Conservation (phyloP, 2,797 vertebrate species). For the Rachycentron canadum region DNA sequence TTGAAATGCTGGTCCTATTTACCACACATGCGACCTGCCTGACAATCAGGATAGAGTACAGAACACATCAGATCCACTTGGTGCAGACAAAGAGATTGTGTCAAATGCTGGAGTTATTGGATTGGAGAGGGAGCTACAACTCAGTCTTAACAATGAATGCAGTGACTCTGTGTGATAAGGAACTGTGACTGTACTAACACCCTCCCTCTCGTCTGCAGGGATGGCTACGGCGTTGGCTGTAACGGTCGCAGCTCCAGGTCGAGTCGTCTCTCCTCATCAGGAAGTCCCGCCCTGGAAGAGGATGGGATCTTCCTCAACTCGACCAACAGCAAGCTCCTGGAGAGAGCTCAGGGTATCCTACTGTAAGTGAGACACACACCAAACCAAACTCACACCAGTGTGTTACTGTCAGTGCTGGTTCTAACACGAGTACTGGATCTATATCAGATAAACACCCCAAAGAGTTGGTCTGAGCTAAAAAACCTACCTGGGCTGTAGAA, state of each 20-base stretch:
- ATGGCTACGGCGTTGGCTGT: conserved; percentile 84
- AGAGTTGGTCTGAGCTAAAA: no score
- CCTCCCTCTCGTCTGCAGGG: conserved; percentile 50
- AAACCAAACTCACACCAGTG: no score
- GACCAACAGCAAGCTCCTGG: conserved; percentile 94
- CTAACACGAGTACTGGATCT: no score
- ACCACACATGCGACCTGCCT: no score
- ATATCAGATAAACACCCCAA: no score
- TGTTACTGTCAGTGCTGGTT: no score
- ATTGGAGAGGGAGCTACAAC: no score
- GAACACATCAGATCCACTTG: not conserved
- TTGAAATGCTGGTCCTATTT: no score
- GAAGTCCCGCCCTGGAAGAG: conserved; percentile 88
- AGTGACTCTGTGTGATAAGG: not conserved
- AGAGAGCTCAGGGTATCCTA: conserved; percentile 94
- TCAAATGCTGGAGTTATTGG: not conserved
- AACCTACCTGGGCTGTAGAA: no score
- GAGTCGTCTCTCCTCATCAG: conserved; percentile 79
- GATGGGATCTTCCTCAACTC: conserved; percentile 94
- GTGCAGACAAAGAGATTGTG: not conserved
- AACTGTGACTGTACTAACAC: no score
- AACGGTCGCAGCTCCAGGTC: conserved; percentile 88
- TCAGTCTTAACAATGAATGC: not conserved
- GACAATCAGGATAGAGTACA: no score
- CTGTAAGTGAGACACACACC: conserved; percentile 65